These are phyloP conservation scores for Papilio polytes DNA, from an alignment of 1,140 invertebrate genomes.

Conservation along the genomic window DNA sequence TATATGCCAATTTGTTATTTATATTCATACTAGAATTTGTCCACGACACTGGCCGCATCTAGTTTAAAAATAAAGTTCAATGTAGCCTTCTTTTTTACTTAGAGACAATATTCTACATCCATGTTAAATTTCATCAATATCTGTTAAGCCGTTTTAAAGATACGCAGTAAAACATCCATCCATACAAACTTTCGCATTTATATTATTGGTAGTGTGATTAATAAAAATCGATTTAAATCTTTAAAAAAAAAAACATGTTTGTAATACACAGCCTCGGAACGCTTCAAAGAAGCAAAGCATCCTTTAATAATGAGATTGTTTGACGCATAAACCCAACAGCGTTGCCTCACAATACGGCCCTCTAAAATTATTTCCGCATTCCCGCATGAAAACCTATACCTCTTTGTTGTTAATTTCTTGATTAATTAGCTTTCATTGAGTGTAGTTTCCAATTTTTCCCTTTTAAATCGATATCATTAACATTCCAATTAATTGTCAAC, in stretches of 20 bases:
- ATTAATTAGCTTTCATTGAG: background rate
- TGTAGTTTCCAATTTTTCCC: background rate
- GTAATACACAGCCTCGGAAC: background rate
- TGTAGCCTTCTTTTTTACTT: too few species aligned
- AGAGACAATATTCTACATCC: too few species aligned
- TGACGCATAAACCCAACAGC: conserved; percentile 28
- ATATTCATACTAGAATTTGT: background rate
- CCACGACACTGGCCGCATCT: too few species aligned
- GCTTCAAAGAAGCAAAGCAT: conserved; percentile 26
- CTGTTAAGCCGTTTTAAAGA: too few species aligned
- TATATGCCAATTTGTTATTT: background rate
- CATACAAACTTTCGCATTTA: too few species aligned
- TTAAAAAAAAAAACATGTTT: background rate
- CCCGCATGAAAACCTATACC: background rate
- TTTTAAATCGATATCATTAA: background rate
- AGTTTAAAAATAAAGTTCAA: too few species aligned
- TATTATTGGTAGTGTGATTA: background rate
- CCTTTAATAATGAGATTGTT: conserved; percentile 36
- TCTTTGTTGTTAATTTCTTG: background rate
- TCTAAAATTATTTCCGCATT: conserved; percentile 14
- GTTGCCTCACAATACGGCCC: conserved; percentile 26
- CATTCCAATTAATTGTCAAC: too few species aligned
- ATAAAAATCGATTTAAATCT: background rate
- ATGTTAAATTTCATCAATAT: too few species aligned
- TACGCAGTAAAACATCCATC: too few species aligned